Percentiles rank a stretch among this genome's conserved stretches.
Conservation (phyloP, 30 jellyfish, hydroid and myxozoan genomes). For the Hydractinia echinata region DNA sequence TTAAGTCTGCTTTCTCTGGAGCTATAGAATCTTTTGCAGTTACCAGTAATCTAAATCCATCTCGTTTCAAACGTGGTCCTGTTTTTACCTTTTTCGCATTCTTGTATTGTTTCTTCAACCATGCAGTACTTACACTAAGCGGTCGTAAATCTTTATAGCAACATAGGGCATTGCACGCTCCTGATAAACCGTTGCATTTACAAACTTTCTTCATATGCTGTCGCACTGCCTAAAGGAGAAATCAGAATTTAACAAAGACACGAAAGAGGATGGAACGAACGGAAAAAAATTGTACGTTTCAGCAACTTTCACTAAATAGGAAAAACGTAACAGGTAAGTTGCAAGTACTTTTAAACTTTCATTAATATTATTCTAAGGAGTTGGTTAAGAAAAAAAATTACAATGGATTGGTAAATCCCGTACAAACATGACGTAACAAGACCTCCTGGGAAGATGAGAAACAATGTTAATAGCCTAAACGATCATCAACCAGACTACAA, state of each 20-base stretch:
- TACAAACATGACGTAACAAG: too few relatives aligned
- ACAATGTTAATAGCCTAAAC: too few relatives aligned
- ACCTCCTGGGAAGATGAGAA: too few relatives aligned
- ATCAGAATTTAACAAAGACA: neutral
- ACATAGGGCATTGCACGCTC: slow-evolving; percentile 76
- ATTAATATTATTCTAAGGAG: too few relatives aligned
- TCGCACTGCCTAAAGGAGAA: slow-evolving; percentile 48
- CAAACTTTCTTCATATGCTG: slow-evolving; percentile 56
- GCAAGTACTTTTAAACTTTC: too few relatives aligned
- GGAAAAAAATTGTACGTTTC: too few relatives aligned
- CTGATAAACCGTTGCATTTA: slow-evolving; percentile 89
- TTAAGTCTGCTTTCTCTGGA: slow-evolving; percentile 37
- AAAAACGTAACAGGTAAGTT: too few relatives aligned
- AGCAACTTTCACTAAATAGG: too few relatives aligned
- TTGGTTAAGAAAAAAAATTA: too few relatives aligned
- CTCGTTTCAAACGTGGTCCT: slow-evolving; percentile 14
- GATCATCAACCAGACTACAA: neutral
- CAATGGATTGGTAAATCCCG: too few relatives aligned
- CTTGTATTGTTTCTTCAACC: slow-evolving; percentile 21
- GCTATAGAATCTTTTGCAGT: slow-evolving; percentile 11
- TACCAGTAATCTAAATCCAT: slow-evolving; percentile 9
- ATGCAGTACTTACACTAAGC: slow-evolving; percentile 14
- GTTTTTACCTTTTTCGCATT: slow-evolving; percentile 25
- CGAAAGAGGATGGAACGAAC: neutral
- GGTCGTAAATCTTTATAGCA: slow-evolving; percentile 73